These are phyloP conservation scores for Pangasius mekongensis DNA, from an alignment of 2,797 vertebrate genomes.

Conservation along the genomic window DNA sequence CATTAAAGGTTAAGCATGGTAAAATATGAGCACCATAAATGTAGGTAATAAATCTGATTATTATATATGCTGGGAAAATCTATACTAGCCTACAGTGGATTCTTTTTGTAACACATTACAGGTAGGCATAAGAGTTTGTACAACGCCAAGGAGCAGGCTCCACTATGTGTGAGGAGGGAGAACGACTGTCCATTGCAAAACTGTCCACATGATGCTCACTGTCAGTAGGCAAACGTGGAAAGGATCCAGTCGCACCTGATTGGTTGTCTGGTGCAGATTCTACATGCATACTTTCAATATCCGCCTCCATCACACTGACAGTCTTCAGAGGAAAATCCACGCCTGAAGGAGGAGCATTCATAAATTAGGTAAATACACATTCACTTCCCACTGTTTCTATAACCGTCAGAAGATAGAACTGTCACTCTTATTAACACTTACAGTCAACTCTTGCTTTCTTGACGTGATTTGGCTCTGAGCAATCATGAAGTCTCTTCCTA, in stretches of 20 bases:
- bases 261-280: slow-evolving; percentile 78
- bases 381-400: neutral
- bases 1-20: neutral
- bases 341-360: slow-evolving; percentile 37
- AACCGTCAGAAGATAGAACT: neutral
- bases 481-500: slow-evolving; percentile 86
- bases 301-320: slow-evolving; percentile 73
- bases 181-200: slow-evolving; percentile 75
- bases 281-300: slow-evolving; percentile 83
- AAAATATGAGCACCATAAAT: neutral
- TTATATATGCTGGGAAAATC: neutral
- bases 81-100: neutral
- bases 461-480: slow-evolving; percentile 71
- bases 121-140: slow-evolving; percentile 83
- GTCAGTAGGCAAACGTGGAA: slow-evolving; percentile 77
- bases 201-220: slow-evolving; percentile 78
- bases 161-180: slow-evolving; percentile 78
- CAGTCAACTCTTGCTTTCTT: slow-evolving; percentile 85
- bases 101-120: slow-evolving; percentile 49
- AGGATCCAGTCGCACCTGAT: slow-evolving; percentile 86
- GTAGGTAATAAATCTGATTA: neutral
- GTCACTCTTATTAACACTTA: slow-evolving; percentile 52
- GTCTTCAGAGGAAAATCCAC: slow-evolving; percentile 61
- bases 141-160: slow-evolving; percentile 83
- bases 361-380: neutral